These are phyloP conservation scores for Hypotaenidia okinawae DNA, from an alignment of 2,797 vertebrate genomes.

Conservation along the genomic window DNA sequence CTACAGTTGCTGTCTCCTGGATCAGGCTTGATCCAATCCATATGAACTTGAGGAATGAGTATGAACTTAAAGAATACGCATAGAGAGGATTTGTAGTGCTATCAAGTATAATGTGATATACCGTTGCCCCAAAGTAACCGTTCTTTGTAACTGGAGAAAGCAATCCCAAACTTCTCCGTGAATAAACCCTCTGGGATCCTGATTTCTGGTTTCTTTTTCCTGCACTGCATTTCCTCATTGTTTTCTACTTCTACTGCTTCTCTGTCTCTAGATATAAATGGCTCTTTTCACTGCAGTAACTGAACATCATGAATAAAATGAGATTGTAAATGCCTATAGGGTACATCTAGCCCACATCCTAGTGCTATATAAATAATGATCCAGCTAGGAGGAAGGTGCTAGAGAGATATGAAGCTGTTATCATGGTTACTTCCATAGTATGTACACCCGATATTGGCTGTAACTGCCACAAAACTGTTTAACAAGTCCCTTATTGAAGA, in stretches of 20 bases:
- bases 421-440: not conserved
- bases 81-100: not conserved
- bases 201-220: not conserved
- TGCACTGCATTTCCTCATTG: not conserved
- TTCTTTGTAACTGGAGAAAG: not conserved
- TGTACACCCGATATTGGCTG: not conserved
- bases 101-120: fast-evolving
- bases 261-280: conserved; percentile 3
- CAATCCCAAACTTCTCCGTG: not conserved
- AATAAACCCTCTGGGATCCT: not conserved
- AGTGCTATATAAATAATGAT: conserved; percentile 12
- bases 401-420: not conserved
- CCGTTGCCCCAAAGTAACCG: not conserved
- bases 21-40: not conserved
- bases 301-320: conserved; percentile 10
- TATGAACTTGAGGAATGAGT: not conserved
- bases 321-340: conserved; percentile 29
- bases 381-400: not conserved
- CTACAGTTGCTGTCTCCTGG: not conserved
- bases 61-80: not conserved
- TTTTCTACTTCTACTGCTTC: not conserved
- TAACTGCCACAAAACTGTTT: not conserved
- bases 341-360: not conserved
- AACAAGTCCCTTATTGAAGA: not conserved
- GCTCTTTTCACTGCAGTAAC: not conserved